phyloP scores from a whole-genome alignment of 1,140 invertebrate genomes.

The Tribolium madens region DNA sequence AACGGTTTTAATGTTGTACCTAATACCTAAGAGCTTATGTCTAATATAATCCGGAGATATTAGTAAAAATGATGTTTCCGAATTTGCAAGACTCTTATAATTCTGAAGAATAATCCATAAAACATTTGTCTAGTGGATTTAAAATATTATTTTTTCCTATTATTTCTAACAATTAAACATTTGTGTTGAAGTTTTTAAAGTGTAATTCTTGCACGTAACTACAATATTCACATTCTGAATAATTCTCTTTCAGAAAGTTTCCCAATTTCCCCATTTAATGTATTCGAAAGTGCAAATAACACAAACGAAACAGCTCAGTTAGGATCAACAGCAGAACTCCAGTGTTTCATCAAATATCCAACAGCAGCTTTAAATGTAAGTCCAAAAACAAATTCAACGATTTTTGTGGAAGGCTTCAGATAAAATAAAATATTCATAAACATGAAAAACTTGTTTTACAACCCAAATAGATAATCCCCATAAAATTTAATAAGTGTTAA shows the following conservation, averaged over 20 bases:
- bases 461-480: background rate
- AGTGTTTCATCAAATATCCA: background rate
- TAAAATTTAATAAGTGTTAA: background rate
- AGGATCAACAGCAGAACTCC: conserved; percentile 6
- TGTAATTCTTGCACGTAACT: no score
- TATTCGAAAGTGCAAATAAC: background rate
- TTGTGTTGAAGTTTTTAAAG: no score
- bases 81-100: no score
- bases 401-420: background rate
- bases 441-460: background rate
- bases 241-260: background rate
- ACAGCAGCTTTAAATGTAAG: conserved; percentile 7
- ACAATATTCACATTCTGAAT: no score
- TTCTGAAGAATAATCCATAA: no score
- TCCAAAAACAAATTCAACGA: conserved; percentile 50
- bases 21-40: no score
- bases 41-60: no score
- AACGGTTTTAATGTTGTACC: no score
- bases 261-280: background rate
- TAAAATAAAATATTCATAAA: background rate
- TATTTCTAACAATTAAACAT: no score
- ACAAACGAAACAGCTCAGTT: background rate
- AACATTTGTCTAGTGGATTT: no score
- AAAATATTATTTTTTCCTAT: no score
- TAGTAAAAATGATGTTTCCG: no score